phyloP scores from a whole-genome alignment of 2,113 vertebrate genomes.

The Fregata magnificens region DNA sequence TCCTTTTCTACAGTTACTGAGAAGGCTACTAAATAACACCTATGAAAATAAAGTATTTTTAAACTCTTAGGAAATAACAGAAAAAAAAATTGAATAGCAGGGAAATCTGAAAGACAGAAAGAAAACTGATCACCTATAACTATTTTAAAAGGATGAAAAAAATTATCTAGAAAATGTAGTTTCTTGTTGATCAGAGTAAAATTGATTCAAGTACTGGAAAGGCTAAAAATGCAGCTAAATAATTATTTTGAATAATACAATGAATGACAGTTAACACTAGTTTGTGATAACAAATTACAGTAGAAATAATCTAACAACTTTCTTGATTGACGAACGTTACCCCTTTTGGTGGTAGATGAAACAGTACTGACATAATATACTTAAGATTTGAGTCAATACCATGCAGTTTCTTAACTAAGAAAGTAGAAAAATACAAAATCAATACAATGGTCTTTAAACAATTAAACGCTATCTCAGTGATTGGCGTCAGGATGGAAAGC shows the following conservation, averaged over 20 bases:
- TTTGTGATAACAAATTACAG: not conserved
- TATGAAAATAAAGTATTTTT: not conserved
- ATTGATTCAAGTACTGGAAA: not conserved
- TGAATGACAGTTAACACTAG: rapidly evolving
- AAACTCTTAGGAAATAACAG: not conserved
- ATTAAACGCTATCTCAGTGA: not conserved
- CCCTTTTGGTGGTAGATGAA: not conserved
- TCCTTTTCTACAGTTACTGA: rapidly evolving
- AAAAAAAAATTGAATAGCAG: not conserved
- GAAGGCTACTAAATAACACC: not conserved
- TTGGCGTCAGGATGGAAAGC: not conserved
- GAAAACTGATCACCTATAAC: no score
- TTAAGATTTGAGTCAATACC: not conserved
- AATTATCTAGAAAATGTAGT: not conserved
- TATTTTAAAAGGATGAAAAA: not conserved
- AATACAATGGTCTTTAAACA: not conserved
- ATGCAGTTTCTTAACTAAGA: not conserved
- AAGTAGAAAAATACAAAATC: not conserved
- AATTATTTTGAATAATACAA: not conserved
- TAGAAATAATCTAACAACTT: not conserved
- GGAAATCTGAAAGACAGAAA: not conserved
- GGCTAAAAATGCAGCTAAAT: not conserved
- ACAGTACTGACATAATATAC: not conserved
- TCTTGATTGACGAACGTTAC: not conserved
- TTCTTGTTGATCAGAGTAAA: not conserved